Evolutionary conservation across 2,888 invertebrate species (phyloP).

Genomic region (Unio pictorum): DNA sequence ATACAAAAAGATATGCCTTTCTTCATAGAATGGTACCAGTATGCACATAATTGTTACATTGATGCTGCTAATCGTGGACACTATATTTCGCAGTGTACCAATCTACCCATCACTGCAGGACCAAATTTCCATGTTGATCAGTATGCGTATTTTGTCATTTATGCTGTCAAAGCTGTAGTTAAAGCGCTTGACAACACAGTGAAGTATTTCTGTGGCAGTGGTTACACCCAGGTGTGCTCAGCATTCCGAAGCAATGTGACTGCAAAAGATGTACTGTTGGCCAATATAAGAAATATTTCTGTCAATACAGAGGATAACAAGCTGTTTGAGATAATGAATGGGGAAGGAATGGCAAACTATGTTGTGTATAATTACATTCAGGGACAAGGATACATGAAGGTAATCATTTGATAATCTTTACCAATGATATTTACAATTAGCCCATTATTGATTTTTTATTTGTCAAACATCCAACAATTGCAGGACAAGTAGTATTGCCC

Average conservation of each 20-base stretch:
- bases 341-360: conserved; percentile 43
- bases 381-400: conserved; percentile 29
- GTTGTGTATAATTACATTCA: conserved; percentile 39
- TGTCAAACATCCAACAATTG: no score
- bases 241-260: conserved; percentile 29
- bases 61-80: conserved; percentile 35
- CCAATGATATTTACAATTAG: neutral
- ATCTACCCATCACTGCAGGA: conserved; percentile 22
- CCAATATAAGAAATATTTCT: conserved; percentile 27
- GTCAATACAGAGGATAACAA: conserved; percentile 11
- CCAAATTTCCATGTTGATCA: conserved; percentile 23
- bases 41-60: conserved; percentile 54
- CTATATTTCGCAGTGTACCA: conserved; percentile 36
- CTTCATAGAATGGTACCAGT: conserved; percentile 58
- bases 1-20: conserved; percentile 38
- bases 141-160: conserved; percentile 47
- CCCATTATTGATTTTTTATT: neutral
- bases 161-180: conserved; percentile 64
- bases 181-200: conserved; percentile 64
- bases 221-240: conserved; percentile 46
- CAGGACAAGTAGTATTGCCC: no score
- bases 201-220: conserved; percentile 48
- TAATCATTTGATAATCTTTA: conserved; percentile 12
- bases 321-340: conserved; percentile 38
- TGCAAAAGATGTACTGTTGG: conserved; percentile 23